Percentiles rank a stretch among this genome's conserved stretches.
Evolutionary conservation across 1,140 invertebrate genomes (phyloP).

Genomic region (Habropoda laboriosa): DNA sequence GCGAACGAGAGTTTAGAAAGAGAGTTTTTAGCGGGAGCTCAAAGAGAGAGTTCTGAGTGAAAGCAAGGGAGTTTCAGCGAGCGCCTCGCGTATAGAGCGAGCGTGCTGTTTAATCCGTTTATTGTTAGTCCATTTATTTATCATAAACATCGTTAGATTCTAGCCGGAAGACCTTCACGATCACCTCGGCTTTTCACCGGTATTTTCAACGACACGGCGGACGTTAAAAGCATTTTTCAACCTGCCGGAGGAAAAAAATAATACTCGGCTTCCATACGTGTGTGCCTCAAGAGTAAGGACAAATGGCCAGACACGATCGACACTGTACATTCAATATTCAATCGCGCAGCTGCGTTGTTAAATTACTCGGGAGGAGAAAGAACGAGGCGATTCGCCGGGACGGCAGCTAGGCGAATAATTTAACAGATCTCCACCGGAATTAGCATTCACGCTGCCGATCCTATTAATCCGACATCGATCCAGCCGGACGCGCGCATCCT

Average conservation of each 20-base stretch:
- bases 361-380: not conserved
- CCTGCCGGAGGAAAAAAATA: slow-evolving; percentile 30
- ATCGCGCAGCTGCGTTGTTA: slow-evolving; percentile 10
- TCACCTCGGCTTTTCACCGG: not conserved
- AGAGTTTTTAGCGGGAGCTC: not conserved
- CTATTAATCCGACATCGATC: slow-evolving; percentile 49
- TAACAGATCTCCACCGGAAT: slow-evolving; percentile 44
- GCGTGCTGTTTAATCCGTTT: not conserved
- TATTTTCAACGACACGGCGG: not conserved
- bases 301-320: not conserved
- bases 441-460: slow-evolving; percentile 41
- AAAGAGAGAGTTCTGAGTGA: not conserved
- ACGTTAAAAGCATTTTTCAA: not conserved
- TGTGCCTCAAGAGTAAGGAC: slow-evolving; percentile 13
- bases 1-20: not conserved
- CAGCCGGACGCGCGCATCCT: not conserved
- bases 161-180: not conserved
- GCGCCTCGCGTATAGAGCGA: no score
- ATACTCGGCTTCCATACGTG: slow-evolving; percentile 4
- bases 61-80: not conserved
- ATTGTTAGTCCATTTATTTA: not conserved
- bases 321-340: slow-evolving; percentile 12
- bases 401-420: slow-evolving; percentile 37
- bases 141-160: not conserved
- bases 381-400: slow-evolving; percentile 14